Conservation (phyloP, 2,888 invertebrate genomes). For the Cephonodes hylas region DNA sequence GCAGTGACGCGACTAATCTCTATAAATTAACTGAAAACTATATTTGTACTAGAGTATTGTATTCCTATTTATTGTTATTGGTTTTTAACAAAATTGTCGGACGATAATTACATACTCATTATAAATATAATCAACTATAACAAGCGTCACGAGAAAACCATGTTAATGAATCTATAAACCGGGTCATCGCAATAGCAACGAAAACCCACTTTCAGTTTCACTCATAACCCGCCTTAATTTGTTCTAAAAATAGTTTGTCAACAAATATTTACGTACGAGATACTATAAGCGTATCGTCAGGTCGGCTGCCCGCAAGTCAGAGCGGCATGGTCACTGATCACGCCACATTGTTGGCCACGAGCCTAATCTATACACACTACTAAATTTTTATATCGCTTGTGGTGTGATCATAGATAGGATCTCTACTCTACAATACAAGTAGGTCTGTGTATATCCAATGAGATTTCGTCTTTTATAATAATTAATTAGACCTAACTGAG, state of each 20-base stretch:
- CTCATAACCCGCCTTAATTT: background rate
- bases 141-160: too few species aligned
- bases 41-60: too few species aligned
- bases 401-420: background rate
- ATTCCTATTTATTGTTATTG: too few species aligned
- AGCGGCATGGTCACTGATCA: constrained; percentile 56
- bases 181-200: background rate
- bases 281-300: constrained; percentile 9
- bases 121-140: too few species aligned
- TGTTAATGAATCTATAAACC: too few species aligned
- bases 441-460: background rate
- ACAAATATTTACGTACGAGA: constrained; percentile 9
- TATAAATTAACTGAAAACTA: too few species aligned
- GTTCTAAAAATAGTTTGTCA: background rate
- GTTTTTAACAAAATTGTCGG: too few species aligned
- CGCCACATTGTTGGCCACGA: constrained; percentile 64
- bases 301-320: constrained; percentile 17
- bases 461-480: too few species aligned
- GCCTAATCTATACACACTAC: constrained; percentile 54
- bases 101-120: too few species aligned
- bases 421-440: background rate
- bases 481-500: too few species aligned
- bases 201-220: background rate
- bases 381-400: constrained; percentile 35
- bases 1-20: too few species aligned